These are phyloP conservation scores for Hystrix cristata DNA, from an alignment of 2,113 vertebrate species.

Conservation along the genomic window DNA sequence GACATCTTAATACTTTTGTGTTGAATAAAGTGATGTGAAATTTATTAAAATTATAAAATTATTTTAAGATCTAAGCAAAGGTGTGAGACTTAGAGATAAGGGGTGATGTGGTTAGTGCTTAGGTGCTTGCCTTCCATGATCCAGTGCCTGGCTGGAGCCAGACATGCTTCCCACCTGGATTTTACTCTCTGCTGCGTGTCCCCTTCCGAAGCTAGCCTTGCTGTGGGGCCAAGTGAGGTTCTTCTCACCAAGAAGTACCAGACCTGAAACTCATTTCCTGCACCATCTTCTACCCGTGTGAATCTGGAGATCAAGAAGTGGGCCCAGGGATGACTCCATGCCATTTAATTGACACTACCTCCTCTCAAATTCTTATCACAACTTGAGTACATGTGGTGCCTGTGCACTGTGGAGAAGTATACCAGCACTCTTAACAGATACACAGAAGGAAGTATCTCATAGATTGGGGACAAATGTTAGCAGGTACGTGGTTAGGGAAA, in stretches of 20 bases:
- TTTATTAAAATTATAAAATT: constrained; percentile 3
- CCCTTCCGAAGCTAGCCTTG: not conserved
- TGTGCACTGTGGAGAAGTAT: not conserved
- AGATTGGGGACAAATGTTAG: not conserved
- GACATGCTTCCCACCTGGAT: not conserved
- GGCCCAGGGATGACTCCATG: not conserved
- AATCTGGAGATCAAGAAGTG: not conserved
- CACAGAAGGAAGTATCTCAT: not conserved
- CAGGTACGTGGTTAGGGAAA: not conserved
- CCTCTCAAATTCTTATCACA: not conserved
- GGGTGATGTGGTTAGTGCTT: not conserved
- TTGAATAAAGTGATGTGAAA: not conserved
- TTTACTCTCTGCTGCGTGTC: not conserved
- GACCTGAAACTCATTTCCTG: not conserved
- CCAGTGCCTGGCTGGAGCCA: not conserved
- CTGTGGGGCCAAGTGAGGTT: not conserved
- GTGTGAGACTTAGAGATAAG: not conserved
- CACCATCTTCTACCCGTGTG: not conserved
- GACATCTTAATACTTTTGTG: not conserved
- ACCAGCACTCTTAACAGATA: not conserved
- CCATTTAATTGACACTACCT: not conserved
- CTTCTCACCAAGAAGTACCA: not conserved
- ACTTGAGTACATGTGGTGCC: not conserved
- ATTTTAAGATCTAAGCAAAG: not conserved
- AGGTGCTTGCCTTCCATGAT: not conserved